Conservation (phyloP, 1,140 invertebrate species). For the Batillaria attramentaria region DNA sequence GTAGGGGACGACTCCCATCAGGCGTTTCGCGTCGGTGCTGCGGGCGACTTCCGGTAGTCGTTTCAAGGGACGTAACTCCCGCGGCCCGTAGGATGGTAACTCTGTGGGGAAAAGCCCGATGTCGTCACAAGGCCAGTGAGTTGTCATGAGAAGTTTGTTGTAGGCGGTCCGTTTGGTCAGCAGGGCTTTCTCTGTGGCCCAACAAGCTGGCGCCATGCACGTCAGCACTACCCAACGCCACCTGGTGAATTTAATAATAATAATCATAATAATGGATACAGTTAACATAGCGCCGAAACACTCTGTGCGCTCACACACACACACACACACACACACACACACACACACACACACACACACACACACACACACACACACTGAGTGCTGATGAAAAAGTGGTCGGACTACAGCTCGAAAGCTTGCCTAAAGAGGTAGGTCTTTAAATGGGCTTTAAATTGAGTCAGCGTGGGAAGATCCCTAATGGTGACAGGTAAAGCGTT, state of each 20-base stretch:
- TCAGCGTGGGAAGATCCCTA: too few species aligned
- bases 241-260: not conserved
- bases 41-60: slow-evolving; percentile 46
- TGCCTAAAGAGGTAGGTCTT: too few species aligned
- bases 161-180: slow-evolving; percentile 46
- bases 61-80: slow-evolving; percentile 31
- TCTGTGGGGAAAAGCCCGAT: slow-evolving; percentile 34
- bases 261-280: not conserved
- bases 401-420: too few species aligned
- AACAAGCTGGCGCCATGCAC: slow-evolving; percentile 52
- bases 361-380: slow-evolving; percentile 15
- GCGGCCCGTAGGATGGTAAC: slow-evolving; percentile 5
- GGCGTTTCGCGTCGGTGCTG: slow-evolving; percentile 30
- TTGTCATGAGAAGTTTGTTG: slow-evolving; percentile 44
- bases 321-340: not conserved
- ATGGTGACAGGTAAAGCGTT: too few species aligned
- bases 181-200: slow-evolving; percentile 46
- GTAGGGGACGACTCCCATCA: slow-evolving; percentile 34
- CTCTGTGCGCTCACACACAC: not conserved
- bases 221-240: slow-evolving; percentile 54
- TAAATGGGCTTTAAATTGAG: too few species aligned
- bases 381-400: too few species aligned
- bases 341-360: not conserved
- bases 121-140: slow-evolving; percentile 54
- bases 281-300: too few species aligned